Evolutionary conservation across 2,888 invertebrate genomes (phyloP), one percentile per base, ranked within the genome.

Genomic region (Tineola bisselliella): DNA sequence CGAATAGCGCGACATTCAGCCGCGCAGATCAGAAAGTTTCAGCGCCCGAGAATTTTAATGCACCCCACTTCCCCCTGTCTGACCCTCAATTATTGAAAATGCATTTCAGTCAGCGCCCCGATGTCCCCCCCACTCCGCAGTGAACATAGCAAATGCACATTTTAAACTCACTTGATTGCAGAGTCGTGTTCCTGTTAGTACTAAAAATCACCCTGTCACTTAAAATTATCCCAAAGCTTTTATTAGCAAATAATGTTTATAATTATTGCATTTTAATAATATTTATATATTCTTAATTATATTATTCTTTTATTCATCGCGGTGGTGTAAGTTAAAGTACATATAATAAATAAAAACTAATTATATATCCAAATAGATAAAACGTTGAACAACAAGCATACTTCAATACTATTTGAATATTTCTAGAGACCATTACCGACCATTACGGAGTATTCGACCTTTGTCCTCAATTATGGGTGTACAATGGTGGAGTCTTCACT

Each of bases 81-180:
- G 86, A 84, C 84, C 83, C 79, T 86, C 83, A 86, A 87, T 87
- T 86, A 87, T 87, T 86, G 86, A 86, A 86, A 86, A 86, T 86
- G 83, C 84, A 84, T 82, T 81, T 76, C 76, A 74, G 78, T 73
- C 79, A 80, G 82, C 82, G 81, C 82, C 81, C 80, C 73, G 76
- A 70, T 19, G 75, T 44, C 74, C 76, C 72, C 61, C 65, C 66
- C 67, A 62, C 65, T 65, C 63, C 68, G 68, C 74, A 18, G 12
- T 33, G 33, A 79, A 71, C 84, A 87, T 87, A 72, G 79, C 79
- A 81, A 86, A 87, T 87, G 87, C 86, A 86, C 87, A 87, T 87
- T 87, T 87, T 86, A 84, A 87, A 86, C 84, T 80, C 76, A 80
- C 73, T 79, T 86, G 86, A 87, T 86, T 84, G 87, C 84, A 81